These are phyloP conservation scores for Sinocyclocheilus anophthalmus DNA, from an alignment of 2,113 vertebrate species.

Conservation along the genomic window DNA sequence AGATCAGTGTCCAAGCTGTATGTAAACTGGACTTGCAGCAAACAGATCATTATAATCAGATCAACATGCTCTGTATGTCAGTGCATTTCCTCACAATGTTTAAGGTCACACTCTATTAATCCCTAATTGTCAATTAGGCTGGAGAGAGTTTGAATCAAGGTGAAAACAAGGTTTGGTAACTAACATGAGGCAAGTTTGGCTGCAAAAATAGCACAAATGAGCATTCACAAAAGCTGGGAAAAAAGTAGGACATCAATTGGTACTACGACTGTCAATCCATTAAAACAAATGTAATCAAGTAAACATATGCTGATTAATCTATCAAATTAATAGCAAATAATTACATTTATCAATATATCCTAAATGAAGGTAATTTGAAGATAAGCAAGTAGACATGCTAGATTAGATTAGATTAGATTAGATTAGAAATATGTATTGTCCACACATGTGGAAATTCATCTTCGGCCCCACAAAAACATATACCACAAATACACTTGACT, in stretches of 20 bases:
- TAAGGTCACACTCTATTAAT: conserved; percentile 48
- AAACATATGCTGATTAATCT: background rate
- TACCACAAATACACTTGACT: too few relatives aligned
- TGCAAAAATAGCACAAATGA: too few relatives aligned
- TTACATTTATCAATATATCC: background rate
- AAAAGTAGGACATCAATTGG: background rate
- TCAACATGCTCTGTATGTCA: conserved; percentile 33
- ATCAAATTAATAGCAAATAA: background rate
- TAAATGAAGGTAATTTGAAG: background rate
- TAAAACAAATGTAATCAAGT: background rate
- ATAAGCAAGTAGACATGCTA: background rate
- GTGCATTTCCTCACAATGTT: conserved; percentile 16
- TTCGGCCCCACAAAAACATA: too few relatives aligned
- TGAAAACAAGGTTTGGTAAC: background rate
- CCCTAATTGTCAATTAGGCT: conserved; percentile 27
- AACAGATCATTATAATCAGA: conserved; percentile 29
- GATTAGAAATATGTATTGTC: too few relatives aligned
- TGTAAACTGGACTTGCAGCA: background rate
- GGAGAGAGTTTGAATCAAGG: background rate
- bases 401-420: too few relatives aligned
- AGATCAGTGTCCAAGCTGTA: conserved; percentile 6
- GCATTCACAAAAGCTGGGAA: background rate
- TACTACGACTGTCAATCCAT: background rate
- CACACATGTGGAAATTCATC: too few relatives aligned
- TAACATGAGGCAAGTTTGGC: too few relatives aligned